Conservation (phyloP, 2,888 invertebrate genomes). For the Cantharis rustica region DNA sequence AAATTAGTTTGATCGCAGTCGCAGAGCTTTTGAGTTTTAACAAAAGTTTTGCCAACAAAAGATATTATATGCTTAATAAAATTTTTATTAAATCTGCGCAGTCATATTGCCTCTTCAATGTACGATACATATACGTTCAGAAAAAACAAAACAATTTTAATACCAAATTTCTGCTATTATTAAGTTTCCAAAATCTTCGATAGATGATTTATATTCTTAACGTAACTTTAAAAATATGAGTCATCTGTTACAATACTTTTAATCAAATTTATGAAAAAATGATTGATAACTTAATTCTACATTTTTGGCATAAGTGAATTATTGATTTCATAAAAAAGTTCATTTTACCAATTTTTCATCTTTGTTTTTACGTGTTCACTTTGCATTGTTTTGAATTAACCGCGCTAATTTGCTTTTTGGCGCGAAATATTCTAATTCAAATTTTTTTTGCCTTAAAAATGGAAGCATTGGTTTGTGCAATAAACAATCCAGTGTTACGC, state of each 20-base stretch:
- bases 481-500: neutral
- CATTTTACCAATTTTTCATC: neutral
- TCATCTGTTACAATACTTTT: neutral
- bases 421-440: neutral
- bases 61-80: neutral
- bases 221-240: neutral
- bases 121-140: neutral
- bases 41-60: neutral
- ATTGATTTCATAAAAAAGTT: neutral
- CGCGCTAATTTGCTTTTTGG: neutral
- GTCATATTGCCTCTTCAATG: neutral
- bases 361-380: neutral
- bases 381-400: neutral
- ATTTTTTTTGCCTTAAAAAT: neutral
- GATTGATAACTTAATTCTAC: constrained; percentile 1
- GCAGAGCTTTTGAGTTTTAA: constrained; percentile 9
- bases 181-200: neutral
- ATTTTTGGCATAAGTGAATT: neutral
- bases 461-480: neutral
- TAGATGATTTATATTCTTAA: neutral
- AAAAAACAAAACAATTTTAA: neutral
- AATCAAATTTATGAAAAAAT: constrained; percentile 1
- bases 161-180: neutral
- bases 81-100: neutral
- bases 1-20: neutral